Base-by-base conservation (phyloP, 2,888 invertebrate genomes). In the Halocaridina rubra region DNA sequence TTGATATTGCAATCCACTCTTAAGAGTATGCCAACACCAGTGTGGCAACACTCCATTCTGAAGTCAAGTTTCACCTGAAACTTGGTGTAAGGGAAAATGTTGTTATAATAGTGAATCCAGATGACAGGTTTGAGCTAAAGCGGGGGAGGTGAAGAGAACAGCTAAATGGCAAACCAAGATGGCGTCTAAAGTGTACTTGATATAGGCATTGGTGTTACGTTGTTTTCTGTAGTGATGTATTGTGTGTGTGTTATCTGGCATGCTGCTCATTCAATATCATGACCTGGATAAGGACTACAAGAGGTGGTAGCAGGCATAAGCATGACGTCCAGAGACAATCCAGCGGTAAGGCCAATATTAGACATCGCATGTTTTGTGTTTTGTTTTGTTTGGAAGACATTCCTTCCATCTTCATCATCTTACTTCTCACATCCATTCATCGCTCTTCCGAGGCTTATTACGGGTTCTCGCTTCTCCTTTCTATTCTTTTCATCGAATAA, bases 91-190 rank as follows among this genome's bases (percentile, higher is more conserved):
- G n/a, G n/a, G n/a, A n/a, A n/a, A n/a, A n/a, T n/a, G n/a, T n/a
- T n/a, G n/a, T n/a, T n/a, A n/a, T n/a, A n/a, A n/a, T n/a, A n/a
- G n/a, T n/a, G n/a, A n/a, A n/a, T 59, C 78, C 82, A 84, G 82
- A 77, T 84, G 82, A 84, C 82, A 84, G 82, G 78, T 78, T n/a
- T n/a, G 82, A 69, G 57, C 53, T n/a, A n/a, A n/a, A n/a, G n/a
- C n/a, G n/a, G 75, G 86, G 86, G 86, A 86, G 86, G 86, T 27
- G 75, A 79, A 86, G 53, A 74, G 86, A 86, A 86, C 86, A 81
- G 86, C 86, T 78, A 81, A 81, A 81, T 86, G 81, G n/a, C n/a
- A 77, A 86, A 77, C 86, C 86, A 86, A 86, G 86, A 86, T 86
- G 86, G 86, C 86, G 81, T 46, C 74, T 86, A 69, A 53, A 81